These are phyloP conservation scores for Andrena minutula DNA, from an alignment of 2,888 invertebrate species.

Conservation along the genomic window DNA sequence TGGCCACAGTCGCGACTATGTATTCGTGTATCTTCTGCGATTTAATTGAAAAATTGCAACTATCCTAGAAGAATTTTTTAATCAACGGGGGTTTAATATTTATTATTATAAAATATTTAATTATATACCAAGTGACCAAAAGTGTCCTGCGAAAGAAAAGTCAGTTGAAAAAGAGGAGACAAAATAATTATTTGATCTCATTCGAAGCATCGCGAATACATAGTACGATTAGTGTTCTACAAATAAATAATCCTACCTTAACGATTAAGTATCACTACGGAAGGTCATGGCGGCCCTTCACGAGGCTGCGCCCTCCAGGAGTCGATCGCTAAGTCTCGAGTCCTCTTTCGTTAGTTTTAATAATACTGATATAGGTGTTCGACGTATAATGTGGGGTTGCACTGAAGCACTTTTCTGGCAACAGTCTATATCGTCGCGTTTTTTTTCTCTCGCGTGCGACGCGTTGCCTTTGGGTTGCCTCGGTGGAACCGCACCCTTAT, in stretches of 20 bases:
- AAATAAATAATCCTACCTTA: constrained; percentile 59
- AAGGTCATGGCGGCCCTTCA: constrained; percentile 46
- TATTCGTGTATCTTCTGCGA: constrained; percentile 13
- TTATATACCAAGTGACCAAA: too few relatives aligned
- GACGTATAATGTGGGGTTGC: constrained; percentile 51
- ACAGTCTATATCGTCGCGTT: too few relatives aligned
- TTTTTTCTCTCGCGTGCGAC: too few relatives aligned
- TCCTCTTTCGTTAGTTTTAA: constrained; percentile 57
- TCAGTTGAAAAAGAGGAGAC: too few relatives aligned
- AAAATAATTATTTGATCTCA: not conserved
- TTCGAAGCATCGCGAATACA: constrained; percentile 32
- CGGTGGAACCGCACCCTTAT: constrained; percentile 10
- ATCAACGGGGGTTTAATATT: too few relatives aligned
- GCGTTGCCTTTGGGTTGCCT: too few relatives aligned
- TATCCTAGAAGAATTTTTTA: too few relatives aligned
- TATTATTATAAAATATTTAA: too few relatives aligned
- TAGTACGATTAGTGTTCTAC: constrained; percentile 34
- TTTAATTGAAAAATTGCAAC: too few relatives aligned
- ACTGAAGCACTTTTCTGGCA: too few relatives aligned
- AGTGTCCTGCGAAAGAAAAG: too few relatives aligned
- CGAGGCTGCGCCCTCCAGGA: constrained; percentile 53
- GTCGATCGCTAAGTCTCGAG: constrained; percentile 52
- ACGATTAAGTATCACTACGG: constrained; percentile 64
- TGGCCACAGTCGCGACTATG: constrained; percentile 24
- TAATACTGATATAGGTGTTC: constrained; percentile 73